Conservation (phyloP, 2,888 invertebrate species). For the Erynnis tages region DNA sequence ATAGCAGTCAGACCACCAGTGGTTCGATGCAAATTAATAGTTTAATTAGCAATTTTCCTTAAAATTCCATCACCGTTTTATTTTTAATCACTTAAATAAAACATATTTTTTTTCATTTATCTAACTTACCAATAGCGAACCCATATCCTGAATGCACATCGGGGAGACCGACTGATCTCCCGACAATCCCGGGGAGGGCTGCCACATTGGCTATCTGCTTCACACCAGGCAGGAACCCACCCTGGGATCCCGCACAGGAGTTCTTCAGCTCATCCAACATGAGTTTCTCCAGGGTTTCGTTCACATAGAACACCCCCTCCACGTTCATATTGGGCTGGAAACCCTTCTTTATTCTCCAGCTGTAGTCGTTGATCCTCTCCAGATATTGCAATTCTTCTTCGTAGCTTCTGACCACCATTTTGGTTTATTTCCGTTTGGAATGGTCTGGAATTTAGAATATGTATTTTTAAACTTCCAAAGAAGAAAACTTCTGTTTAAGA, state of each 20-base stretch:
- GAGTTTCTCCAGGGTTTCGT: not conserved
- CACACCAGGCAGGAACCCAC: not conserved
- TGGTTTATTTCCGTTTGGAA: not conserved
- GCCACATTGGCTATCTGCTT: not conserved
- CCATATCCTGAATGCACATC: conserved; percentile 4
- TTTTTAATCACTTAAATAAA: too few relatives aligned
- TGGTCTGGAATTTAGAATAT: too few relatives aligned
- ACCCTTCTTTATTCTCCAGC: conserved; percentile 1
- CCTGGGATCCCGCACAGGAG: not conserved
- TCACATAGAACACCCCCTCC: not conserved
- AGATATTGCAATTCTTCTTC: not conserved
- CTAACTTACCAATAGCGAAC: not conserved
- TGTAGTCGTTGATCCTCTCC: not conserved
- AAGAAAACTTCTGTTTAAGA: too few relatives aligned
- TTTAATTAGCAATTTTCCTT: too few relatives aligned
- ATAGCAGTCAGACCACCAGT: too few relatives aligned
- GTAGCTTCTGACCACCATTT: not conserved
- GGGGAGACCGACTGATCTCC: not conserved
- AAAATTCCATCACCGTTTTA: too few relatives aligned
- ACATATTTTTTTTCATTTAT: too few relatives aligned
- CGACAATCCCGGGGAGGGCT: not conserved
- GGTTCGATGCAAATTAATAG: too few relatives aligned
- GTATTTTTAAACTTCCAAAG: too few relatives aligned
- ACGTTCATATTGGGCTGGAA: conserved; percentile 4
- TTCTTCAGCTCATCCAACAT: not conserved